Conservation (phyloP, 2,113 vertebrate species). For the Lonchura striata region DNA sequence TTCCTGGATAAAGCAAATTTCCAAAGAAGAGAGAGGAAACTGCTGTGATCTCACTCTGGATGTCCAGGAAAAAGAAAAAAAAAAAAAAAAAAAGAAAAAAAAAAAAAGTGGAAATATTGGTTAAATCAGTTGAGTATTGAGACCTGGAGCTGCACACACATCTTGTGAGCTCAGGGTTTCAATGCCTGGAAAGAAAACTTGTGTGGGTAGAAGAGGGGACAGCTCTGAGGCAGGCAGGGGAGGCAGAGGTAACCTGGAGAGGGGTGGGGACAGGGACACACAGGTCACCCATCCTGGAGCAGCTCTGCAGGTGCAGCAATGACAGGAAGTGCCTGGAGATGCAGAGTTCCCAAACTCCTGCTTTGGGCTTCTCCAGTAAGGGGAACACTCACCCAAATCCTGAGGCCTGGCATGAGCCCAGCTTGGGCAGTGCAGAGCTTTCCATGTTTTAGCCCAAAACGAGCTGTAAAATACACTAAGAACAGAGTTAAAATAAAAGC, state of each 20-base stretch:
- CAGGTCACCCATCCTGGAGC: fast-evolving
- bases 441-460: not conserved
- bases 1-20: not conserved
- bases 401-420: not conserved
- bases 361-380: not conserved
- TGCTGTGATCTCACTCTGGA: not conserved
- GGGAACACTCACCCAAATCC: no score
- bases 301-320: not conserved
- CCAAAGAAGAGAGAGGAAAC: not conserved
- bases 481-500: not conserved
- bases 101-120: not conserved
- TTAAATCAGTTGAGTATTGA: not conserved
- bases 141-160: not conserved
- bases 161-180: not conserved
- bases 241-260: not conserved
- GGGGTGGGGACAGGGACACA: not conserved
- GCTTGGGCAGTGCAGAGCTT: not conserved
- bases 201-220: fast-evolving
- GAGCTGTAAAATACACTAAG: not conserved
- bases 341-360: not conserved
- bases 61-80: not conserved
- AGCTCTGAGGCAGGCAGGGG: not conserved
- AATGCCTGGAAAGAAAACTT: not conserved
- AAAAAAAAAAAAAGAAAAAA: not conserved
- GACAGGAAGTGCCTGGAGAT: not conserved